Evolutionary conservation across 2,797 vertebrate species (phyloP).

Genomic region (Sus cebifrons): DNA sequence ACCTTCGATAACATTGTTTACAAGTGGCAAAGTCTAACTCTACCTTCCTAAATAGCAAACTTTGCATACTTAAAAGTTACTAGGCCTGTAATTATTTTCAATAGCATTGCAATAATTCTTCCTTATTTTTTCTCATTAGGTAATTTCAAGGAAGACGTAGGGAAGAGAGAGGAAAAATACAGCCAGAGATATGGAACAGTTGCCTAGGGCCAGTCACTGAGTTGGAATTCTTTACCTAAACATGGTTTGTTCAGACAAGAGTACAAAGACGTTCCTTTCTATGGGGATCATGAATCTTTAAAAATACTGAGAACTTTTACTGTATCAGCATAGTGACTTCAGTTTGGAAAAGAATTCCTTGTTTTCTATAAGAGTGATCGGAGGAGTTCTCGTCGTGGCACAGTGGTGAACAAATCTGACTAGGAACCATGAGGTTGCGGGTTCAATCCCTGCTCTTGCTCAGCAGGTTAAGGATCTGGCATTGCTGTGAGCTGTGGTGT

Average conservation of each 20-base stretch:
- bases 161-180: not conserved
- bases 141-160: not conserved
- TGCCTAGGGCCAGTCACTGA: not conserved
- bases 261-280: not conserved
- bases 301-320: not conserved
- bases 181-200: not conserved
- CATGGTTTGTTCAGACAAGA: not conserved
- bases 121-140: not conserved
- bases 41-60: not conserved
- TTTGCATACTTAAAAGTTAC: not conserved
- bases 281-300: not conserved
- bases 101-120: not conserved
- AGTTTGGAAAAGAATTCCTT: not conserved
- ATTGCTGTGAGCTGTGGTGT: too few relatives aligned
- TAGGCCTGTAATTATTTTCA: not conserved
- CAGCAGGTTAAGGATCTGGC: too few relatives aligned
- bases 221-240: constrained; percentile 5
- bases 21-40: not conserved
- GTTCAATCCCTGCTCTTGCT: too few relatives aligned
- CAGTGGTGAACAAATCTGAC: too few relatives aligned
- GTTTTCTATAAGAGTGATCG: not conserved
- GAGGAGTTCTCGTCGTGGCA: not conserved
- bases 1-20: not conserved
- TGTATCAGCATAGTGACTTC: not conserved
- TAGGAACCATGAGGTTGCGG: too few relatives aligned